Evolutionary conservation across 2,888 invertebrate genomes (phyloP).

Genomic region (Tiphia femorata): DNA sequence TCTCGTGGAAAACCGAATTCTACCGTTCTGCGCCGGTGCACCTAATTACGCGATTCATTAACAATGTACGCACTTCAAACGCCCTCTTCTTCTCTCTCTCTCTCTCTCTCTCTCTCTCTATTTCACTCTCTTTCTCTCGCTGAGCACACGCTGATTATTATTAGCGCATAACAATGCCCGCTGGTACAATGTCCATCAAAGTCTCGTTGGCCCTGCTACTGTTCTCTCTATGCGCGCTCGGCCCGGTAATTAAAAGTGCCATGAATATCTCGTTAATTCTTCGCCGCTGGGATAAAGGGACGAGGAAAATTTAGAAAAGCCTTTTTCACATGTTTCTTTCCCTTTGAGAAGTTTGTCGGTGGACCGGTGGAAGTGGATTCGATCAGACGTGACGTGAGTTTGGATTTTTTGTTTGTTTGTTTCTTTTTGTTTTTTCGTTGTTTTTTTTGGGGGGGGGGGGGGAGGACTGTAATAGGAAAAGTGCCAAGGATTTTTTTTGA

Average conservation of each 20-base stretch:
- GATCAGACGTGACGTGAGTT: too few species aligned
- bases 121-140: slow-evolving; percentile 20
- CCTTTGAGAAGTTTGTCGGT: too few species aligned
- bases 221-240: not conserved
- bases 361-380: too few species aligned
- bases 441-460: too few species aligned
- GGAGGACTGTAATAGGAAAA: too few species aligned
- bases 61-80: slow-evolving; percentile 52
- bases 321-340: too few species aligned
- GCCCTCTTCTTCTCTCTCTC: slow-evolving; percentile 13
- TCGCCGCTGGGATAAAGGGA: not conserved
- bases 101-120: too few species aligned
- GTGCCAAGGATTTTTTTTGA: too few species aligned
- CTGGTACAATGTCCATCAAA: slow-evolving; percentile 32
- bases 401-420: too few species aligned
- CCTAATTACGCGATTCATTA: slow-evolving; percentile 55
- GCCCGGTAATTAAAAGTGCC: slow-evolving; percentile 1
- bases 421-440: too few species aligned
- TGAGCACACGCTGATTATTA: slow-evolving; percentile 46
- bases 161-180: slow-evolving; percentile 32
- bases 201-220: slow-evolving; percentile 11
- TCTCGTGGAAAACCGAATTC: slow-evolving; percentile 29
- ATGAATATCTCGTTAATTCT: slow-evolving; percentile 1
- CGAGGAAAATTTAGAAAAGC: slow-evolving; percentile 6
- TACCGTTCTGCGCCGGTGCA: slow-evolving; percentile 23